Evolutionary conservation across 2,113 vertebrate genomes (phyloP), one percentile per base, ranked within the genome.

Genomic region (Phyllostomus discolor): DNA sequence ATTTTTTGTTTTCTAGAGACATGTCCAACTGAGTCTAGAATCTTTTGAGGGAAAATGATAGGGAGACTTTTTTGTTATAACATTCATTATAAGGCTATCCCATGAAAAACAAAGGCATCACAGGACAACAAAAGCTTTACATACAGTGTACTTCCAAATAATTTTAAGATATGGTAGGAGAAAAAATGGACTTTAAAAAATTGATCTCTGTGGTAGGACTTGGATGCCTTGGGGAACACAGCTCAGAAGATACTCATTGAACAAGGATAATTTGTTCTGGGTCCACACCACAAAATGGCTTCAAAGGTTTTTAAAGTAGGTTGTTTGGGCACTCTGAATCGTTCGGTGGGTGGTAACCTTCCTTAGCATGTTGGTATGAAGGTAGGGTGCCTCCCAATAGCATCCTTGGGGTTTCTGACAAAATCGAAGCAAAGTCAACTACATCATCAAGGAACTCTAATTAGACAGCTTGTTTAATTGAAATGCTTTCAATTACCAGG

Each of bases 381-480:
- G 96, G 97, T 96, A 98, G 97, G 98, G 97, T 96, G 97, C 94
- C 97, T 97, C 97, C 97, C 96, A 97, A 97, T 97, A 98, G 96
- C 97, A 97, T 97, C 95, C 96, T 96, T 95, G 95, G 97, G 95
- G 97, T 98, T 98, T 98, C 98, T 98, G 98, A 98, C 97, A 97
- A 95, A 98, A 97, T 98, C 98, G 98, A 98, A 98, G 98, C 98
- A 98, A 97, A 97, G 96, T 95, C 97, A 98, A 93, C 96, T 97
- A 78, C 84, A 87, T 97, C 98, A 98, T 97, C 97, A 97, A 98
- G 98, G 96, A 98, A 82, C 93, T 98, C 97, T 98, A 98, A 98
- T 98, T 97, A 98, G 98, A 97, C 69, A 89, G 97, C 98, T 98
- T 98, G 98, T 98, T 98, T 98, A 98, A 98, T 96, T 98, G 98